Percentiles rank a stretch among this genome's conserved stretches.
Evolutionary conservation across 2,888 invertebrate species (phyloP).

Genomic region (Heterodera filipjevi): DNA sequence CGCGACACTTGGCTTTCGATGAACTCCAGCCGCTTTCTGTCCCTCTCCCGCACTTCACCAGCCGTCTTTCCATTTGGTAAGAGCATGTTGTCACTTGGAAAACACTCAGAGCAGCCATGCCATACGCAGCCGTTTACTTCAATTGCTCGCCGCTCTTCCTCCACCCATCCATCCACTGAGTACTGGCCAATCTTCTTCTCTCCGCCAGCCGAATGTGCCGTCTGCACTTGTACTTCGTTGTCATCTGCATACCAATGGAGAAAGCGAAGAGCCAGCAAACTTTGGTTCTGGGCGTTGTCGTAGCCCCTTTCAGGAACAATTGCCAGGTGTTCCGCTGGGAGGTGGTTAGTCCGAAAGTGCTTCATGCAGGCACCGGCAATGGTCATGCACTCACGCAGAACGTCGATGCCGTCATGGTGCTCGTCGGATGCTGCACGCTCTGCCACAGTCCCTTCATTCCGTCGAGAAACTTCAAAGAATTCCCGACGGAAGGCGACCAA

Average conservation of each 20-base stretch:
- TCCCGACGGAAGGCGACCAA: not conserved
- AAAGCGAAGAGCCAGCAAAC: constrained; percentile 3
- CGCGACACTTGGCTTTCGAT: too few relatives aligned
- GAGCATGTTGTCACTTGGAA: too few relatives aligned
- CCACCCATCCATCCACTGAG: too few relatives aligned
- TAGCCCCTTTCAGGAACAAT: constrained; percentile 26
- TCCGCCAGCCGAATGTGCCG: constrained; percentile 10
- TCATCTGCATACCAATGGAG: constrained; percentile 22
- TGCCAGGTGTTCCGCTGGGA: not conserved
- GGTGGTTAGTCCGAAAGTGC: constrained; percentile 27
- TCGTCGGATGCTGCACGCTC: too few relatives aligned
- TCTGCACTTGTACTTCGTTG: not conserved
- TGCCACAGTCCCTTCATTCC: not conserved
- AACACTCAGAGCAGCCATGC: too few relatives aligned
- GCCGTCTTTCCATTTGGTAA: too few relatives aligned
- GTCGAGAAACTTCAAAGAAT: not conserved
- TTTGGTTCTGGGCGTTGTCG: constrained; percentile 17
- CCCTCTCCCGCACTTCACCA: too few relatives aligned
- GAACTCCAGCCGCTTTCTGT: too few relatives aligned
- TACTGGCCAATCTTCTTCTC: constrained; percentile 18
- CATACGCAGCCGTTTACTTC: too few relatives aligned
- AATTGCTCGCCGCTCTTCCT: too few relatives aligned
- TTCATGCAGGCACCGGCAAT: constrained; percentile 25
- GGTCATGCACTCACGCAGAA: not conserved
- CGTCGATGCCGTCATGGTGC: constrained; percentile 19